These are phyloP conservation scores for Ondatra zibethicus DNA, from an alignment of 2,113 vertebrate species.

Conservation along the genomic window DNA sequence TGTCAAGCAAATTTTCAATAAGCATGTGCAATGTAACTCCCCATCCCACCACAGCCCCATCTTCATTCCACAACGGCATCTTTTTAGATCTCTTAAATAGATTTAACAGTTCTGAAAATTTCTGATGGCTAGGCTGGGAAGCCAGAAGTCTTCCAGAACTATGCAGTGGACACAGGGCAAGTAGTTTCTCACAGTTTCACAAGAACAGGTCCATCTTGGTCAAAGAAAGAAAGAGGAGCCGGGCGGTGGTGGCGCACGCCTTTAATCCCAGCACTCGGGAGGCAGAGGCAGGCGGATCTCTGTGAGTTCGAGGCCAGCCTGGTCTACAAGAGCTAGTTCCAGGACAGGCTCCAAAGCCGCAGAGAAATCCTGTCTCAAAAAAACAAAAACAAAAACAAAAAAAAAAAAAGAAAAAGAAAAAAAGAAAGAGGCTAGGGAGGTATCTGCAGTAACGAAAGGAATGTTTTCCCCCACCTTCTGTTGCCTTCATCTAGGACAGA, in stretches of 20 bases:
- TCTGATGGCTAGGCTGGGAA: neutral
- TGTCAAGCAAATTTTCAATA: constrained; percentile 44
- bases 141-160: neutral
- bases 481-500: neutral
- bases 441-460: neutral
- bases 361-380: too few relatives aligned
- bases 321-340: too few relatives aligned
- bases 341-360: too few relatives aligned
- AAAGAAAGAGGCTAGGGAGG: neutral
- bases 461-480: neutral
- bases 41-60: neutral
- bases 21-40: neutral
- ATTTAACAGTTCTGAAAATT: neutral
- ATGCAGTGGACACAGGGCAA: neutral
- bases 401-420: too few relatives aligned
- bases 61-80: neutral
- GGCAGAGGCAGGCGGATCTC: too few relatives aligned
- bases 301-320: too few relatives aligned
- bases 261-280: too few relatives aligned
- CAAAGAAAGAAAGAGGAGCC: neutral
- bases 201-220: constrained; percentile 6
- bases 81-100: constrained; percentile 4
- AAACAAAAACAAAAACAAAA: too few relatives aligned
- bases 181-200: neutral
- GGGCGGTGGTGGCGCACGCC: too few relatives aligned